Evolutionary conservation across 2,797 vertebrate genomes (phyloP).

Genomic region (Alauda arvensis): DNA sequence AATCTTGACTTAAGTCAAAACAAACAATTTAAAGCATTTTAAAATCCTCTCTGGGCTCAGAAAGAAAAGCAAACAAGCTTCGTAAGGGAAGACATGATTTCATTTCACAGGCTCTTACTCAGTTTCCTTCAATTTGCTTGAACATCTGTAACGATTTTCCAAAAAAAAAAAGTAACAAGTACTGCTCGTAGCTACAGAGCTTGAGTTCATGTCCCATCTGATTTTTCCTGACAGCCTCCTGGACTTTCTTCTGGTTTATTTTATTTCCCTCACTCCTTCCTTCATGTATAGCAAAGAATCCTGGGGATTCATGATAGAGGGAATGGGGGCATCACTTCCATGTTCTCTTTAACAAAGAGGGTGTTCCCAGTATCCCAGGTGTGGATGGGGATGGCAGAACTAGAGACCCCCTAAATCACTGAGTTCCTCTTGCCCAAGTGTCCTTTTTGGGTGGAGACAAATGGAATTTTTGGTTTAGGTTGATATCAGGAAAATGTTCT

Average conservation of each 20-base stretch:
- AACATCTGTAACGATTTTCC: background rate
- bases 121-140: background rate
- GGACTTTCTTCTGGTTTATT: background rate
- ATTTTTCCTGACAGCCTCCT: background rate
- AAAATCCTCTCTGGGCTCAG: background rate
- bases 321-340: background rate
- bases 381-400: too few relatives aligned
- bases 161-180: background rate
- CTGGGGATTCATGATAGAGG: background rate
- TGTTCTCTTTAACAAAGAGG: background rate
- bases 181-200: background rate
- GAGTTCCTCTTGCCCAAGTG: background rate
- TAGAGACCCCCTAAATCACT: fast-evolving
- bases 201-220: background rate
- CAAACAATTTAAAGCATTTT: conserved; percentile 21
- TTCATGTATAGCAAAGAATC: background rate
- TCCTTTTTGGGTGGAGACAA: background rate
- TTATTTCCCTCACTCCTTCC: background rate
- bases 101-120: background rate
- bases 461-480: background rate
- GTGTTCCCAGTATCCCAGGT: background rate
- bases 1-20: background rate
- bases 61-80: background rate
- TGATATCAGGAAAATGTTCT: background rate
- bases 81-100: background rate